Percentiles rank a stretch among this genome's conserved stretches.
Evolutionary conservation across 1,140 invertebrate genomes (phyloP).

Genomic region (Bombus difficillimus): DNA sequence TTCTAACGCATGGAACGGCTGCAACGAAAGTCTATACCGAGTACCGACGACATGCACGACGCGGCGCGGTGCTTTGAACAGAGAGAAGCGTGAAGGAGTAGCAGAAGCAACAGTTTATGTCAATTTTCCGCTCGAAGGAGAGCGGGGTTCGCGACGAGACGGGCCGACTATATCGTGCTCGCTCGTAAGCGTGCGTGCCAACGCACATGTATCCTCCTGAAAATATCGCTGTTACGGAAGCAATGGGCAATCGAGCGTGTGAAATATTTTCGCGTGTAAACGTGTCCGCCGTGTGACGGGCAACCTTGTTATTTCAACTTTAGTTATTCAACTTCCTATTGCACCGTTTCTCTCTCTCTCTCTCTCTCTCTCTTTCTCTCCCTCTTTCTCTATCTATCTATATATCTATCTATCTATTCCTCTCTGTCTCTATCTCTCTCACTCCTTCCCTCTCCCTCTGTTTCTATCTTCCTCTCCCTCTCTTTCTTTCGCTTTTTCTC

Average conservation of each 20-base stretch:
- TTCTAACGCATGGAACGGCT: not conserved
- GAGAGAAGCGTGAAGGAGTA: not conserved
- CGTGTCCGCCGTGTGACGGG: not conserved
- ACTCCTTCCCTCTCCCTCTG: too few species aligned
- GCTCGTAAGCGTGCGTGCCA: too few species aligned
- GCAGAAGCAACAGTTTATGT: conserved; percentile 52
- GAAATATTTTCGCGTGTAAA: conserved; percentile 42
- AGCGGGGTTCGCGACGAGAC: conserved; percentile 3
- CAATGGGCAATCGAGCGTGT: conserved; percentile 46
- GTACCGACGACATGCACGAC: not conserved
- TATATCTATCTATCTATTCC: not conserved
- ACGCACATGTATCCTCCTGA: conserved; percentile 17
- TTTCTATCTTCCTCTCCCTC: too few species aligned
- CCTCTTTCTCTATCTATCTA: not conserved
- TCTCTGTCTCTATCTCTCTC: too few species aligned
- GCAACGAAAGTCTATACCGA: not conserved
- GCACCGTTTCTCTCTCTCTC: too few species aligned
- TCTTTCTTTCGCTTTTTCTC: not conserved
- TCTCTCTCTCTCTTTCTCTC: accelerated
- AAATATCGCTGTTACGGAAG: conserved; percentile 54
- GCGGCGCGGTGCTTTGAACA: conserved; percentile 20
- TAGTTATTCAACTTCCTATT: not conserved
- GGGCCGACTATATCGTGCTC: not conserved
- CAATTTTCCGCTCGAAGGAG: conserved; percentile 45
- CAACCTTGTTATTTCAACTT: conserved; percentile 22